Conservation (phyloP, 2,797 vertebrate species). For the Microctenopoma lineatum region DNA sequence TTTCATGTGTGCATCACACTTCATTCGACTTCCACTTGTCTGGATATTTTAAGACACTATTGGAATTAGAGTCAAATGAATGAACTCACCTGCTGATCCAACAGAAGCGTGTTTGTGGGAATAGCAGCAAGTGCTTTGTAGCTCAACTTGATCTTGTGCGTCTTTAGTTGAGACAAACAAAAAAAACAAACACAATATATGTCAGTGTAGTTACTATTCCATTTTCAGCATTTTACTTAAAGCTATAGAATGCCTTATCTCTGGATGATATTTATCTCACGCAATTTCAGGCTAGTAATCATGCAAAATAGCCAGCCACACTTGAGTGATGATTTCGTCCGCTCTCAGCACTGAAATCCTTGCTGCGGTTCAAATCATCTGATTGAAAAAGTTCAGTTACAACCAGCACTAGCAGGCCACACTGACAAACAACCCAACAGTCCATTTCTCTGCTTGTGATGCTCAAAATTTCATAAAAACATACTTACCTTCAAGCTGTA, state of each 20-base stretch:
- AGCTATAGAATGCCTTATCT: conserved; percentile 11
- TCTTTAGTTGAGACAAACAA: conserved; percentile 75
- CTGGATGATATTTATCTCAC: conserved; percentile 22
- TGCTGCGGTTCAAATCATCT: conserved; percentile 4
- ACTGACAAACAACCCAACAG: background rate
- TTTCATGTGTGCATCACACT: background rate
- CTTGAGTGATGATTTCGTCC: background rate
- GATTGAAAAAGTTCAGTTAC: conserved; percentile 3
- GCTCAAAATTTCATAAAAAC: background rate
- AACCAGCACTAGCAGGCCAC: background rate
- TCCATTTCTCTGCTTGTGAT: background rate
- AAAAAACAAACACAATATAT: conserved; percentile 30
- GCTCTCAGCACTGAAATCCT: background rate
- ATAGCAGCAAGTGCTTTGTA: conserved; percentile 97
- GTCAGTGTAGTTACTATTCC: conserved; percentile 6
- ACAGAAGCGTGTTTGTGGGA: conserved; percentile 95
- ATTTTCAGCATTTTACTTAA: conserved; percentile 8
- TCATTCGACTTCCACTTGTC: background rate
- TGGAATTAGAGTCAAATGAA: conserved; percentile 21
- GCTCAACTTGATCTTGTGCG: conserved; percentile 93
- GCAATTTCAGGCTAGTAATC: conserved; percentile 16
- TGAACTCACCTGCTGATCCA: conserved; percentile 96
- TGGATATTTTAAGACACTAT: conserved; percentile 6
- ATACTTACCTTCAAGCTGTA: background rate
- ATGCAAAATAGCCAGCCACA: conserved; percentile 33